These are phyloP conservation scores for Ischnus inquisitorius DNA, from an alignment of 2,888 invertebrate genomes.

Conservation along the genomic window DNA sequence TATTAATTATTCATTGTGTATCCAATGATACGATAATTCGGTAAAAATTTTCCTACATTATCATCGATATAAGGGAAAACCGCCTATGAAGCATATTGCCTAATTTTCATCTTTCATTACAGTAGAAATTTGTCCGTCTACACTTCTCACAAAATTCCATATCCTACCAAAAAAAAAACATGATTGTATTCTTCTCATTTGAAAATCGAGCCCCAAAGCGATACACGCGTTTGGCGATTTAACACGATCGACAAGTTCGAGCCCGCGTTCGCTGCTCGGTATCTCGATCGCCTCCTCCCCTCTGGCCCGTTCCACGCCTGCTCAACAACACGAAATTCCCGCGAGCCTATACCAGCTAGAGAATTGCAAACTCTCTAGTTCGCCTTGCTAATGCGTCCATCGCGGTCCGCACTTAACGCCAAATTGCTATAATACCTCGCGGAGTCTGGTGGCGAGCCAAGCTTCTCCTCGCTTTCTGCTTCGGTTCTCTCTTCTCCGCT, in stretches of 20 bases:
- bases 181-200: background rate
- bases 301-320: background rate
- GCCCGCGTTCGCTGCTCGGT: background rate
- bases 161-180: background rate
- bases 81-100: too few relatives aligned
- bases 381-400: slow-evolving; percentile 66
- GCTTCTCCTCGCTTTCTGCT: slow-evolving; percentile 46
- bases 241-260: slow-evolving; percentile 58
- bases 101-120: too few relatives aligned
- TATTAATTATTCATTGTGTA: too few relatives aligned
- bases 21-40: too few relatives aligned
- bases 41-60: too few relatives aligned
- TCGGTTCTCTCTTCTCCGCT: slow-evolving; percentile 31
- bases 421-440: slow-evolving; percentile 70
- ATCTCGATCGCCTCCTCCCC: background rate
- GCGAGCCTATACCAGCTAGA: background rate
- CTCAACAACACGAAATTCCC: slow-evolving; percentile 8
- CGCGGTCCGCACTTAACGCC: slow-evolving; percentile 65
- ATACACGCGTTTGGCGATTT: slow-evolving; percentile 47
- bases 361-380: background rate
- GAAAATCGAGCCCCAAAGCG: background rate
- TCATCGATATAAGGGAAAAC: too few relatives aligned
- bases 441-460: slow-evolving; percentile 60
- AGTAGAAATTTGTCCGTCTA: too few relatives aligned
- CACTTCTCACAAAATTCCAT: too few relatives aligned